Base-by-base conservation (phyloP, 2,797 vertebrate genomes). In the Enteromius afrohamiltoni region DNA sequence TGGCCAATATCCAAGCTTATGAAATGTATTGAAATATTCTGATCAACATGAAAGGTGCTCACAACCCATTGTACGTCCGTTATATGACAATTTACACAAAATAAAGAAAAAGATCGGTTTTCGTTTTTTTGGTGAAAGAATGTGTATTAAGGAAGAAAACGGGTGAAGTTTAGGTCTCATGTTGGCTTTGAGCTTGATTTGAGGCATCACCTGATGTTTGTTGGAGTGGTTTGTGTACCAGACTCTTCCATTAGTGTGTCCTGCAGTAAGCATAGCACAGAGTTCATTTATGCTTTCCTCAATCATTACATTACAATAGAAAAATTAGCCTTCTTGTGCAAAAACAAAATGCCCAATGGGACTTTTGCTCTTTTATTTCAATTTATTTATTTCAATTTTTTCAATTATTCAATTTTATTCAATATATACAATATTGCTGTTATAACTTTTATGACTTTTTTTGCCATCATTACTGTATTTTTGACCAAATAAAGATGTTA, bases 131-230 rank as follows among this genome's bases (percentile, higher is more conserved):
- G 31, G 53, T 74, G 4, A n/a, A 53, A 74, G 17, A 31, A 64
- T 29, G 8, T 58, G 31, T 58, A 5, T 76, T 75, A 55, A 75
- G 49, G 31, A 55, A 58, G 34, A 1, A 51, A 73, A 55, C n/a
- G 58, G 19, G 19, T 40, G 13, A 9, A 23, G 47, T 76, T 76
- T 17, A 40, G 51, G 6, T 78, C 34, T 47, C 26, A 14, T 34
- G 26, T 21, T 65, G 60, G 49, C 17, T 31, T 67, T 11, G 23
- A 62, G 40, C 29, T 82, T 17, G 6, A 49, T 69, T 17, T 68
- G 13, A 17, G n/a, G 17, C 8, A 4, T 88, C 85, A 94, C 92
- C 89, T 89, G 78, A 13, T n/a, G 9, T 67, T 6, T 45, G 26
- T 16, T 82, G 47, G n/a, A 64, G 26, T 51, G 16, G 16, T 71